Conservation (phyloP, 2,888 invertebrate species). For the Drosophila suboccidentalis region DNA sequence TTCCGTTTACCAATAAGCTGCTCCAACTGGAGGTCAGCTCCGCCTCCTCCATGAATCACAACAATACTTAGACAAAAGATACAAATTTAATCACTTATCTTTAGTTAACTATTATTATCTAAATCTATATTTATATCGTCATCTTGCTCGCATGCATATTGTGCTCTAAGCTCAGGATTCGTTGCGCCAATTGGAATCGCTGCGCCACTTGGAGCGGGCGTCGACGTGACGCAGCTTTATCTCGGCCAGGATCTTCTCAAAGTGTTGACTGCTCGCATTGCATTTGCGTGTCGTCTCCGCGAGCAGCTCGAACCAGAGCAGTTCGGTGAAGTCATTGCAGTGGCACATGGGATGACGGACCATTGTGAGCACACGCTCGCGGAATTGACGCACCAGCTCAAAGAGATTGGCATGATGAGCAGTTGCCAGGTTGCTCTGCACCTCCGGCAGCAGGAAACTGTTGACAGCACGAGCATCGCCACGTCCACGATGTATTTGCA, state of each 20-base stretch:
- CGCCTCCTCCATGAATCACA: not conserved
- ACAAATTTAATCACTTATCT: slow-evolving; percentile 2
- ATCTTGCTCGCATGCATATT: slow-evolving; percentile 16
- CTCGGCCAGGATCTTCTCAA: slow-evolving; percentile 61
- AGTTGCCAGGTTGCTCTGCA: slow-evolving; percentile 42
- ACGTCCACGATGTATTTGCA: slow-evolving; percentile 63
- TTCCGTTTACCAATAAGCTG: not conserved
- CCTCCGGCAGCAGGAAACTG: slow-evolving; percentile 49
- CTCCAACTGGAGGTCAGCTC: not conserved
- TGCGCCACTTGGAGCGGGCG: slow-evolving; percentile 47
- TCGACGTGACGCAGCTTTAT: slow-evolving; percentile 55
- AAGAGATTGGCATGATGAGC: slow-evolving; percentile 42
- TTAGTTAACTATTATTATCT: slow-evolving; percentile 9
- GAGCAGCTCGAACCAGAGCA: slow-evolving; percentile 62
- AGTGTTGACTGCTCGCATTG: slow-evolving; percentile 35
- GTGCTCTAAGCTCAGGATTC: slow-evolving; percentile 9
- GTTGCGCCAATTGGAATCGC: slow-evolving; percentile 53
- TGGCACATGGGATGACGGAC: slow-evolving; percentile 50
- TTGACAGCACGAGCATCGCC: slow-evolving; percentile 54
- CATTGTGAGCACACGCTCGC: slow-evolving; percentile 55
- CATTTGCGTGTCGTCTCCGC: slow-evolving; percentile 42
- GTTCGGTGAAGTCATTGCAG: slow-evolving; percentile 57
- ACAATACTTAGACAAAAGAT: not conserved
- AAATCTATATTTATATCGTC: slow-evolving; percentile 5
- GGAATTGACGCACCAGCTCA: slow-evolving; percentile 57